Evolutionary conservation across 2,797 vertebrate genomes (phyloP), one percentile per base, ranked within the genome.

Genomic region (Myotis planiceps): DNA sequence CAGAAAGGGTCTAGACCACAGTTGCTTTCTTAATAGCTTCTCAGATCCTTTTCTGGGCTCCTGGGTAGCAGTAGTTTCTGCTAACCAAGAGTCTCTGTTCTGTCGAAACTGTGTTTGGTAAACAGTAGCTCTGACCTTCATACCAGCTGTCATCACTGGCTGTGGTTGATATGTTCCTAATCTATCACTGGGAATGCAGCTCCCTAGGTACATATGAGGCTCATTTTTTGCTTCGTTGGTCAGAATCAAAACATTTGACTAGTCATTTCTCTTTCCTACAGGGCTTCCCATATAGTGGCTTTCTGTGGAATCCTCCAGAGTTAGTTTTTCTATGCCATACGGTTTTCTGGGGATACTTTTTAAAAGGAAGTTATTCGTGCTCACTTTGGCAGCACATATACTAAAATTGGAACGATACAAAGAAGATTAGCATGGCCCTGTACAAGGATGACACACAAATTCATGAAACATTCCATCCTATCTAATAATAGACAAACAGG

Each of bases 141-240:
- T 37, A 42, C 9, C 81, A 45, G 15, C n/a, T 82, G 12, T 86
- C 18, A 13, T 94, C 23, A 6, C 25, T 76, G n/a, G 34, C 7
- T 13, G 15, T 65, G 37, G 51, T 27, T 71, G 47, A 37, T 19
- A 18, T 37, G 39, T 75, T 25, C 55, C 42, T 34, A 47, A 68
- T 65, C 10, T 65, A 7, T 49, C 39, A n/a, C 42, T 69, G 72
- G 49, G 9, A 75, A 45, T n/a, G 27, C 55, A n/a, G 42, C n/a
- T 90, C 14, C 25, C 47, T 78, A 42, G 42, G 6, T 45, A 18
- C 14, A 3, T 14, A 66, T 4, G 47, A 45, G 65, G 29, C 65
- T 74, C 71, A 66, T 93, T 86, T 32, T 86, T 90, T 86, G n/a
- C 32, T 92, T 92, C 68, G 3, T 25, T 92, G n/a, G 5, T 69